These are phyloP conservation scores for Lathronympha strigana DNA, from an alignment of 2,888 invertebrate genomes.

Conservation along the genomic window DNA sequence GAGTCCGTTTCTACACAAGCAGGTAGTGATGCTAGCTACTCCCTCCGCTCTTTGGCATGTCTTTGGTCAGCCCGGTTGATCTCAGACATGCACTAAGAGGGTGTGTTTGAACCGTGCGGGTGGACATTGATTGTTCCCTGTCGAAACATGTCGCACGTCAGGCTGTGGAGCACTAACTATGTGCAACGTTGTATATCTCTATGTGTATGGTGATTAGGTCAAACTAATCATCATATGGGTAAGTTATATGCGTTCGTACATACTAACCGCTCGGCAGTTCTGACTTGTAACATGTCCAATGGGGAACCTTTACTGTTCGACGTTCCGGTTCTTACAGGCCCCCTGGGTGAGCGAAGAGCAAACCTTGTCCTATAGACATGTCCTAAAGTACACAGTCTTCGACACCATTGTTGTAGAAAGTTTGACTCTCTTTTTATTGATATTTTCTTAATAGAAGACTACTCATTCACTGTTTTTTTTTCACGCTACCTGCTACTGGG, in stretches of 20 bases:
- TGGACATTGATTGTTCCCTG: background rate
- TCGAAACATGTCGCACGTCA: no score
- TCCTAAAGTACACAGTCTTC: constrained; percentile 19
- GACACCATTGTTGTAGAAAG: constrained; percentile 6
- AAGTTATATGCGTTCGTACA: no score
- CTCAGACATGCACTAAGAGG: background rate
- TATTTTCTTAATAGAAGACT: no score
- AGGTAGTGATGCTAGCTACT: constrained; percentile 6
- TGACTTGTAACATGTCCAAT: background rate
- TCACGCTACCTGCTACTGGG: no score
- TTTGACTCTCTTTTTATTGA: constrained; percentile 19
- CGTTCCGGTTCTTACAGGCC: background rate
- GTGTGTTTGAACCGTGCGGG: background rate
- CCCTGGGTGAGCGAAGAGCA: background rate
- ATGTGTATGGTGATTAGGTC: no score
- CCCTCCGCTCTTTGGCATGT: background rate
- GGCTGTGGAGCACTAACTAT: no score
- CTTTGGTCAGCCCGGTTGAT: background rate
- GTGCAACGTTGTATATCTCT: no score
- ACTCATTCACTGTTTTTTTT: no score
- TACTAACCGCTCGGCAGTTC: no score
- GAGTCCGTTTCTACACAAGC: constrained; percentile 20
- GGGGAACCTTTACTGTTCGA: background rate
- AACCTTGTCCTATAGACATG: background rate
- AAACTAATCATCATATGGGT: no score